These are phyloP conservation scores for Pteropus rufus DNA, from an alignment of 2,797 vertebrate species.

Conservation along the genomic window DNA sequence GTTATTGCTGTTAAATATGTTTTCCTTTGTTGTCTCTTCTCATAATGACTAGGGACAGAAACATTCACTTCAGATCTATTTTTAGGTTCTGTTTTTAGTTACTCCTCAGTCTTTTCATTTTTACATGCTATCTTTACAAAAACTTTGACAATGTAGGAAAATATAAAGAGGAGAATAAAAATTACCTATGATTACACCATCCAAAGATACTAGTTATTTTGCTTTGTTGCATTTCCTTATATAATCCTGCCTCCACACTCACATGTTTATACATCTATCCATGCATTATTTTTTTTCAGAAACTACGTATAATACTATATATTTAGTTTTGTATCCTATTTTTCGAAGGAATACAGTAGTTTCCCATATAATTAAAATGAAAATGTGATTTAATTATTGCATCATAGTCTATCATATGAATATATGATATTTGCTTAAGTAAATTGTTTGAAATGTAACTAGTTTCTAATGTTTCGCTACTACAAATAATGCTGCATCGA, in stretches of 20 bases:
- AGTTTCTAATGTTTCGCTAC: not conserved
- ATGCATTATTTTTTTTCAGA: not conserved
- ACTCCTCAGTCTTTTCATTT: not conserved
- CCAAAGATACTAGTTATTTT: not conserved
- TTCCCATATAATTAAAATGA: not conserved
- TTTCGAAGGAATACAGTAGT: not conserved
- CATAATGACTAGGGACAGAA: not conserved
- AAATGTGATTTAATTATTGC: constrained; percentile 12
- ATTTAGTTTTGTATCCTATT: not conserved
- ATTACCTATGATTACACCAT: not conserved
- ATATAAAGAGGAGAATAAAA: not conserved
- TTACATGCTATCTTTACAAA: not conserved
- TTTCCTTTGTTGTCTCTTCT: not conserved
- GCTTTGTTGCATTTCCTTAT: not conserved
- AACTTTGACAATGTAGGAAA: not conserved
- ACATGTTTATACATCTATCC: not conserved
- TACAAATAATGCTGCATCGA: not conserved
- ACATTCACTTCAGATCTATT: not conserved
- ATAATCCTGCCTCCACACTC: not conserved
- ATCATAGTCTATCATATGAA: not conserved
- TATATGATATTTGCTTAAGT: not conserved
- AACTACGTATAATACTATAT: not conserved
- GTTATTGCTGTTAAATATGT: not conserved
- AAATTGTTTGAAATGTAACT: not conserved
- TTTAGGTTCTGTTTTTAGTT: constrained; percentile 17